Base-by-base conservation (phyloP, 2,113 vertebrate genomes). In the Prionailurus bengalensis region DNA sequence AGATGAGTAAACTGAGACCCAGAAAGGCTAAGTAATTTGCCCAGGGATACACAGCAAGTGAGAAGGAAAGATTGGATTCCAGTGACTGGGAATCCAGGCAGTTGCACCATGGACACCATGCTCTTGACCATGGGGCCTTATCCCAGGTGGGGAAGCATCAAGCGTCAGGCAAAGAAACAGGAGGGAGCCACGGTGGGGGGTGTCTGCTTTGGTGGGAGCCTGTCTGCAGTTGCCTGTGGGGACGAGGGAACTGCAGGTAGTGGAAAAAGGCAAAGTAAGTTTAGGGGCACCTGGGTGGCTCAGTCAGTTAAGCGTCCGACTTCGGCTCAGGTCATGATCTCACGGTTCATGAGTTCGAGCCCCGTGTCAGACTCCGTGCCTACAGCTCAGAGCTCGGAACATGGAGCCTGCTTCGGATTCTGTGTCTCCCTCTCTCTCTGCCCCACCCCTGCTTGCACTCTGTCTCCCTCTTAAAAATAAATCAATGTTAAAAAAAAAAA, bases 61-160 rank as follows among this genome's bases (percentile, higher is more conserved):
- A 45, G 48, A 70, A 21, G 9, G 36, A 78, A 36, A 61, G 76
- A 61, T 9, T 23, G 58, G 58, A 61, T 61, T 23, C 16, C 6
- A 4, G 1, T 61, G 76, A 23, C 31, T 65, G 36, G 36, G 3
- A 45, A 33, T 42, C 27, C 39, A 63, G 82, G 61, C 23, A 1
- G 5, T 21, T 27, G 68, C 66, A 8, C 80, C 6, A 21, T 1
- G 15, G 17, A 58, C n/a, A 11, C 68, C 65, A 5, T 15, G 19
- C 65, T 93, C 65, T 33, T n/a, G 13, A 33, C n/a, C 29, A 6
- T 0, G 0, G 27, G 3, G 13, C 23, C n/a, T 71, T 12, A 1
- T 36, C 61, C 31, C 51, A 31, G 29, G 11, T 14, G 19, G 4
- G 80, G 91, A 80, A 51, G 27, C 14, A 82, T 39, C 70, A 9